Conservation (phyloP, 2,797 vertebrate genomes). For the Ctenosaura bakeri region DNA sequence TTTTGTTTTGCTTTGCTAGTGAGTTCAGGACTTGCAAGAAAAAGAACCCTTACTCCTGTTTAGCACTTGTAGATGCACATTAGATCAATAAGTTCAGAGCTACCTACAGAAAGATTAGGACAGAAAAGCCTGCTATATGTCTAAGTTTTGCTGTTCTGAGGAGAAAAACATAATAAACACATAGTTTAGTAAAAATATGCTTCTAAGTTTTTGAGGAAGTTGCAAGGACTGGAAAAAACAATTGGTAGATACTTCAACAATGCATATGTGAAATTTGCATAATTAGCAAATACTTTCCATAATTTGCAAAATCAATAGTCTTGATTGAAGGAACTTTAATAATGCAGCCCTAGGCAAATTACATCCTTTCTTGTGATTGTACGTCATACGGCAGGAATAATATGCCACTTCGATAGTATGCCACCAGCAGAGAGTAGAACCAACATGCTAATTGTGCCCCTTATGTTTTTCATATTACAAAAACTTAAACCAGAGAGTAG, state of each 20-base stretch:
- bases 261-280: not conserved
- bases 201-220: not conserved
- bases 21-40: not conserved
- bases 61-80: not conserved
- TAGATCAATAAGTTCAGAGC: not conserved
- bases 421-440: not conserved
- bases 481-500: too few relatives aligned
- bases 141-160: not conserved
- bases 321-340: not conserved
- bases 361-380: not conserved
- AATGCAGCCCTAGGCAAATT: not conserved
- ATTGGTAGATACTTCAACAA: not conserved
- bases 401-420: not conserved
- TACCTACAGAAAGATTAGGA: not conserved
- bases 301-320: not conserved
- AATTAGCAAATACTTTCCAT: not conserved
- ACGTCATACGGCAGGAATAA: not conserved
- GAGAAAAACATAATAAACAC: not conserved
- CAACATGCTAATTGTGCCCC: too few relatives aligned
- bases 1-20: not conserved
- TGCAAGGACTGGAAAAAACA: not conserved
- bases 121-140: not conserved
- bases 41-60: not conserved
- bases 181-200: not conserved
- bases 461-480: too few relatives aligned